These are phyloP conservation scores for Phataginus tetradactyla DNA, from an alignment of 2,797 vertebrate genomes.

Conservation along the genomic window DNA sequence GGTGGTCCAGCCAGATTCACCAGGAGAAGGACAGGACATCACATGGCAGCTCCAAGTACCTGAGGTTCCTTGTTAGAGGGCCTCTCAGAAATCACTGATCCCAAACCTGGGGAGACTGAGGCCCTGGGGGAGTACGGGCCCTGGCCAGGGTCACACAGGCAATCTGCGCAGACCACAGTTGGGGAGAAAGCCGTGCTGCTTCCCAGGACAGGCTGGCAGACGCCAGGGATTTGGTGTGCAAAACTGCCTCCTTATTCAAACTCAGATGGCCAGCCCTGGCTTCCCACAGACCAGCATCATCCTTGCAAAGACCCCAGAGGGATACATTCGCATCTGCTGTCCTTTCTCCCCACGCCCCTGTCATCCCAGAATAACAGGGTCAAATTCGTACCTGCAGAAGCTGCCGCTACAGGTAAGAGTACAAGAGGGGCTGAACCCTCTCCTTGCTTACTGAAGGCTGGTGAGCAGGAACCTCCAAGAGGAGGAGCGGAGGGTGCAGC, in stretches of 20 bases:
- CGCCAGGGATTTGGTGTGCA: slow-evolving; percentile 76
- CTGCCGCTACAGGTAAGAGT: slow-evolving; percentile 84
- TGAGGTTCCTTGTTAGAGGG: background rate
- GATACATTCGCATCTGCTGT: background rate
- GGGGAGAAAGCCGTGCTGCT: no score
- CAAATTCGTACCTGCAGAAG: slow-evolving; percentile 82
- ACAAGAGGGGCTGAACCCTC: slow-evolving; percentile 81
- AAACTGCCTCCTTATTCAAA: slow-evolving; percentile 68
- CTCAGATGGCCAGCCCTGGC: background rate
- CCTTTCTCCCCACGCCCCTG: slow-evolving; percentile 76
- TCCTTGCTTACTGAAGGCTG: slow-evolving; percentile 81
- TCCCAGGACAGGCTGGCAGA: background rate
- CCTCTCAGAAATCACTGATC: background rate
- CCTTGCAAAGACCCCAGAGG: background rate
- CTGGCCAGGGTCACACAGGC: background rate
- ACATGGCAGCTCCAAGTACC: background rate
- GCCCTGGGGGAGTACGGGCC: background rate
- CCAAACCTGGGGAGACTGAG: background rate
- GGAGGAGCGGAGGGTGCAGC: background rate
- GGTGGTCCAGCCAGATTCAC: background rate
- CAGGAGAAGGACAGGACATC: background rate
- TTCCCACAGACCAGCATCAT: background rate
- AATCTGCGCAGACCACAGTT: background rate
- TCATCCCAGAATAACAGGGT: slow-evolving; percentile 84
- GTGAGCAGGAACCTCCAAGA: slow-evolving; percentile 68